Evolutionary conservation across 2,888 invertebrate genomes (phyloP).

Genomic region (Globia sparganii): DNA sequence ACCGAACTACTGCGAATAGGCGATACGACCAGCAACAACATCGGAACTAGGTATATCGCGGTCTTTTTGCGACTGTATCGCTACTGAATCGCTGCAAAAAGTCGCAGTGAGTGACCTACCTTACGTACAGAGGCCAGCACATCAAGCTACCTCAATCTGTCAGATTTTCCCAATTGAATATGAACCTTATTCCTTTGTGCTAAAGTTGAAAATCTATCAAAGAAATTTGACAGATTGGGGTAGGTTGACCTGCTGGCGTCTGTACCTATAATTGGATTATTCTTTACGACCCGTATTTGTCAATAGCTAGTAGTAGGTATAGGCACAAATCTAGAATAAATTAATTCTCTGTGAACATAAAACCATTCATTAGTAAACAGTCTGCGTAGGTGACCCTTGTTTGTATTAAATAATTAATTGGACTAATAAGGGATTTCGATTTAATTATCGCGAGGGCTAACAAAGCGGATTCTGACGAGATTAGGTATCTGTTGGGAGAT

Average conservation of each 20-base stretch:
- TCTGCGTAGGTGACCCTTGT: conserved; percentile 13
- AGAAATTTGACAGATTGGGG: no score
- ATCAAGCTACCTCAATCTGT: no score
- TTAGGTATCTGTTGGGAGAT: conserved; percentile 48
- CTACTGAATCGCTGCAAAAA: background rate
- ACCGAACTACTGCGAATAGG: no score
- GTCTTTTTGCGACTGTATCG: background rate
- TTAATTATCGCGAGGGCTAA: conserved; percentile 49
- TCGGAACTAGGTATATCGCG: background rate
- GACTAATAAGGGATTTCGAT: conserved; percentile 52
- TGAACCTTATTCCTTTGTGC: no score
- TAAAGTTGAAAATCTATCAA: no score
- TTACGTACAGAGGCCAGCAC: no score
- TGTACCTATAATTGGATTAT: no score
- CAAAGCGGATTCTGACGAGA: conserved; percentile 49
- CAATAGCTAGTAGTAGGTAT: no score
- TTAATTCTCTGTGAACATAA: conserved; percentile 35
- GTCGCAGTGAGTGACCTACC: background rate
- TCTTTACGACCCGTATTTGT: background rate
- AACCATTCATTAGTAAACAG: conserved; percentile 41
- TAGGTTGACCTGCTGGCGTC: no score
- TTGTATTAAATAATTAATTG: conserved; percentile 57
- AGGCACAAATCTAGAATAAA: conserved; percentile 8
- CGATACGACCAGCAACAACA: background rate
- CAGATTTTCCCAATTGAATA: no score